These are phyloP conservation scores for Coenonympha glycerion DNA, from an alignment of 2,888 invertebrate genomes.

Conservation along the genomic window DNA sequence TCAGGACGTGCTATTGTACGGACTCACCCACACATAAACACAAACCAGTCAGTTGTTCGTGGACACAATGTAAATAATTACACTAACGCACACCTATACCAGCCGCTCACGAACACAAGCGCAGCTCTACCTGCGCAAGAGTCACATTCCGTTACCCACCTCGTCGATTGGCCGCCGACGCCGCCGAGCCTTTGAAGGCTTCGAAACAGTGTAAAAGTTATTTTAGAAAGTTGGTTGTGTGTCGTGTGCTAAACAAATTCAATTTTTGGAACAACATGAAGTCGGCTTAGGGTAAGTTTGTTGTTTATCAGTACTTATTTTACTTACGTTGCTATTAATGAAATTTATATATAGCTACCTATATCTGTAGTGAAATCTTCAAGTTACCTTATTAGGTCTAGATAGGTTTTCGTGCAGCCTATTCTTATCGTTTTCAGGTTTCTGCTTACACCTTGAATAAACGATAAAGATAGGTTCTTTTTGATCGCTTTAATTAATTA, in stretches of 20 bases:
- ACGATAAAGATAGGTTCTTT: too few species aligned
- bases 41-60: slow-evolving; percentile 36
- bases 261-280: slow-evolving; percentile 28
- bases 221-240: slow-evolving; percentile 62
- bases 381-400: background rate
- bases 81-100: slow-evolving; percentile 45
- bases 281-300: slow-evolving; percentile 32
- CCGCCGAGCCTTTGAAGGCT: slow-evolving; percentile 61
- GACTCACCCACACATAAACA: slow-evolving; percentile 34
- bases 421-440: slow-evolving; percentile 15
- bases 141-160: slow-evolving; percentile 70
- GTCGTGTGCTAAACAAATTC: slow-evolving; percentile 20
- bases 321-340: background rate
- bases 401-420: background rate
- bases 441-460: slow-evolving; percentile 9
- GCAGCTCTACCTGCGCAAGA: slow-evolving; percentile 66
- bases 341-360: too few species aligned
- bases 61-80: slow-evolving; percentile 47
- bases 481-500: too few species aligned
- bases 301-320: background rate
- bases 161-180: slow-evolving; percentile 61
- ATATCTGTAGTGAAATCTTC: background rate
- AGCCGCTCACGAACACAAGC: slow-evolving; percentile 34
- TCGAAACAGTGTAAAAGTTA: slow-evolving; percentile 41
- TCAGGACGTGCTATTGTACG: slow-evolving; percentile 28